phyloP scores from a whole-genome alignment of 2,888 invertebrate species.

The Sisyra terminalis region DNA sequence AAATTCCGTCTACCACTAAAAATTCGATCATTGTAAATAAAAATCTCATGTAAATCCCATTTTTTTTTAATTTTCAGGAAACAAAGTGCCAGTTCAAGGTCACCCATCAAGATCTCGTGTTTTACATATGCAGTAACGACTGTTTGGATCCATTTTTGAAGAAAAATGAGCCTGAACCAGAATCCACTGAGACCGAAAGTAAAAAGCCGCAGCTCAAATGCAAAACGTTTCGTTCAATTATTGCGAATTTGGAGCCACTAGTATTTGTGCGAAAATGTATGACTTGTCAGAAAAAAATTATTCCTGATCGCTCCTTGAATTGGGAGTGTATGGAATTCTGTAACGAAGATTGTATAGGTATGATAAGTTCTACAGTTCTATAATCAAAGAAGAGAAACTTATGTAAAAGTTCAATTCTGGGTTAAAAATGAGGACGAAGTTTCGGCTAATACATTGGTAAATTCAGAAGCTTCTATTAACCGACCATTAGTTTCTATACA shows the following conservation, averaged over 20 bases:
- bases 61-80: neutral
- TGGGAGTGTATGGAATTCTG: slow-evolving; percentile 96
- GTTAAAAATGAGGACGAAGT: too few species aligned
- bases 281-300: slow-evolving; percentile 34
- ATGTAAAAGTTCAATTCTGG: too few species aligned
- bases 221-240: slow-evolving; percentile 30
- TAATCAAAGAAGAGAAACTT: too few species aligned
- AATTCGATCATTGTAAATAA: too few species aligned
- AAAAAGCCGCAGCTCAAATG: slow-evolving; percentile 1
- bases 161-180: slow-evolving; percentile 24
- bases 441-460: too few species aligned
- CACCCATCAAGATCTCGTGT: slow-evolving; percentile 29
- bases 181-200: slow-evolving; percentile 17
- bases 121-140: slow-evolving; percentile 35
- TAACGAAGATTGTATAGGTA: slow-evolving; percentile 68
- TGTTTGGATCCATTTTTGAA: slow-evolving; percentile 34
- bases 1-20: too few species aligned
- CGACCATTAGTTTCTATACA: too few species aligned
- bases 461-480: too few species aligned
- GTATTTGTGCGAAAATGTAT: slow-evolving; percentile 37
- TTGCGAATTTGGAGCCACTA: slow-evolving; percentile 38
- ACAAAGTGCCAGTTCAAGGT: neutral
- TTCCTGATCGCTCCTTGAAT: slow-evolving; percentile 44
- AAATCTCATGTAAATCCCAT: too few species aligned
- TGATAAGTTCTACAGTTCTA: slow-evolving; percentile 13